Evolutionary conservation across 2,797 vertebrate genomes (phyloP), one percentile per base, ranked within the genome.

Genomic region (Poecilia velifera): DNA sequence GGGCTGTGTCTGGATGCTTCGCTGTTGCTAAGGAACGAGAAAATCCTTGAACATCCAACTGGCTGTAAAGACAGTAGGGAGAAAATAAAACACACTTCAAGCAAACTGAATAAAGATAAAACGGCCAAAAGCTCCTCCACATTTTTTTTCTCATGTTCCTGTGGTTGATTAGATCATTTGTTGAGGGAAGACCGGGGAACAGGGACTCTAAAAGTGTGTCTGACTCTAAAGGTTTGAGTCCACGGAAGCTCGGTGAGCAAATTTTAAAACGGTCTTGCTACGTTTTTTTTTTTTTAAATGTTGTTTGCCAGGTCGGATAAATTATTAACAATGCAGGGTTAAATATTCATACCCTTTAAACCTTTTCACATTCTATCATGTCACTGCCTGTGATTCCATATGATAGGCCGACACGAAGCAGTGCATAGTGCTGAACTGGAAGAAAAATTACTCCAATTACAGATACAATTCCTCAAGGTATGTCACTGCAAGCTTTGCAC

Each of bases 1-100:
- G 75, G 82, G 81, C 64, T 84, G 84, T 45, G 74, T 91, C 82
- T 90, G 79, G 91, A 89, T 91, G 90, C 91, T 91, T 84, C 91
- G 83, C 92, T 93, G 93, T 94, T 94, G 93, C 93, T 94, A 93
- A 91, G 93, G 87, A 82, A 94, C 90, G 0, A 88, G 80, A 89
- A 90, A 89, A 93, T 93, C 88, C 91, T 93, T 91, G 88, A 89
- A 85, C 83, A 91, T 90, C 79, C 85, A 91, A 86, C 87, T 84
- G 87, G 87, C 84, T 87, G 78, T 89, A 86, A 84, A 86, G 77
- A 84, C 81, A 86, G 84, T 73, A 16, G 9, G 59, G 57, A 9
- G 8, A 36, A 55, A 82, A 78, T 59, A 68, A 86, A 78, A 57
- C 45, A 85, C 81, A 89, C 70, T 85, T 86, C 72, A 86, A 82